Base-by-base conservation (phyloP, 2,888 invertebrate genomes). In the Drosophila nigricruria region DNA sequence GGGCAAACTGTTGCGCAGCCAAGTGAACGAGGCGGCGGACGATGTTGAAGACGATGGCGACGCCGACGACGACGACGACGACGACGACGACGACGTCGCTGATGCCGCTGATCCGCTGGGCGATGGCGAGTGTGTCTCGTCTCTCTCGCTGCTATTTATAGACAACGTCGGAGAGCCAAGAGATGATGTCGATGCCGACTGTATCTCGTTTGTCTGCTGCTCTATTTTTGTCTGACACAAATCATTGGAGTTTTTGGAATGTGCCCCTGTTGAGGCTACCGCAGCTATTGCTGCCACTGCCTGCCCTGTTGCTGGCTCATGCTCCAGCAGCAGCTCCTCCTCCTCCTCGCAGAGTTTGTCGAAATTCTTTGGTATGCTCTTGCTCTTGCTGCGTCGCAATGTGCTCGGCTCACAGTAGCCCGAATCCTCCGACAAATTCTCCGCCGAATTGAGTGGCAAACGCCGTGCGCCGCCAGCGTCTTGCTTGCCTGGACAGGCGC, bases 381-480 rank as follows among this genome's bases (percentile, higher is more conserved):
- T 93, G 32, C 93, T 93, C 84, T 93, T 93, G 38, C 83, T 74
- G 38, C 91, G 84, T 12, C 89, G 74, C 79, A 90, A 61, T 49
- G 90, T 83, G 40, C 90, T 84, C 32, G 91, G 90, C 77, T 96
- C 96, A 89, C 96, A 95, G 92, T 96, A 96, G 60, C 96, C 96
- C 85, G 96, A 96, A 92, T 96, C 96, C 92, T 96, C 96, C 89
- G 96, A 96, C 77, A 96, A 93, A 94, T 96, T 96, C 91, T 96
- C 96, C 25, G 95, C 95, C 50, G 96, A 96, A 82, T 95, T 95
- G 83, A 95, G 95, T 25, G 91, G 90, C 58, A 82, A 73, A 1
- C 88, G 76, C 0, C 86, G 69, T 0, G 70, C 71, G 3, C 81
- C 81, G 38, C 60, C 82, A 12, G 50, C 61, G 40, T 86, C 82